Conservation (phyloP, 1,140 invertebrate species). For the Halesus radiatus region DNA sequence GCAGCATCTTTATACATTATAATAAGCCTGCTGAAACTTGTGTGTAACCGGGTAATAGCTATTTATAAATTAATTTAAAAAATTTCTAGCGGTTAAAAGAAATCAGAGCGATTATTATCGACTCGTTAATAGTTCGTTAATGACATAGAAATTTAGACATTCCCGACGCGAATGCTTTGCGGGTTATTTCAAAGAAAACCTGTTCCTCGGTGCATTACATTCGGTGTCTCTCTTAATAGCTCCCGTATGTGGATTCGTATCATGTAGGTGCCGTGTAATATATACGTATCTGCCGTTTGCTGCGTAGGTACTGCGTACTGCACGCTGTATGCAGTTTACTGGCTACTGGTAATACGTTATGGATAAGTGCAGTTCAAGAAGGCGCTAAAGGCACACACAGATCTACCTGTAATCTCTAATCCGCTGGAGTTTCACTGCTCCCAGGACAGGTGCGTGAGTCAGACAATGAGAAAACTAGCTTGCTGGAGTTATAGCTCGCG, state of each 20-base stretch:
- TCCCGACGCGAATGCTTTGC: slow-evolving; percentile 17
- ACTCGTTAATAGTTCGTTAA: slow-evolving; percentile 41
- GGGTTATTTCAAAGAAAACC: slow-evolving; percentile 29
- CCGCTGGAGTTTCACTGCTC: not conserved
- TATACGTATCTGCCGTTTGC: too few species aligned
- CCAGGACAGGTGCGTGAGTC: too few species aligned
- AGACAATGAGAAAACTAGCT: too few species aligned
- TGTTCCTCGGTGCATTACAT: slow-evolving; percentile 17
- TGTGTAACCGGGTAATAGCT: too few species aligned
- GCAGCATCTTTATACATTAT: too few species aligned
- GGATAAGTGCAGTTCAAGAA: not conserved
- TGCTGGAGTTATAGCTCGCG: too few species aligned
- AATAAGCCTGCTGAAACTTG: too few species aligned
- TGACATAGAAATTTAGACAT: slow-evolving; percentile 49
- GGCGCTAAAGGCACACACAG: not conserved
- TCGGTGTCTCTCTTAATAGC: not conserved
- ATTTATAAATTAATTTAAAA: too few species aligned
- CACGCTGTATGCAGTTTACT: too few species aligned
- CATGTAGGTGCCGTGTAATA: not conserved
- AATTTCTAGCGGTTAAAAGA: not conserved
- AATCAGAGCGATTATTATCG: slow-evolving; percentile 31
- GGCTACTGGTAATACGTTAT: too few species aligned
- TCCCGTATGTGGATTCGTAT: not conserved
- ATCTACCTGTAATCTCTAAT: too few species aligned
- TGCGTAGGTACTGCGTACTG: not conserved